Conservation (phyloP, 35 echinoderm and acorn worm species). For the Heliocidaris erythrogramma region DNA sequence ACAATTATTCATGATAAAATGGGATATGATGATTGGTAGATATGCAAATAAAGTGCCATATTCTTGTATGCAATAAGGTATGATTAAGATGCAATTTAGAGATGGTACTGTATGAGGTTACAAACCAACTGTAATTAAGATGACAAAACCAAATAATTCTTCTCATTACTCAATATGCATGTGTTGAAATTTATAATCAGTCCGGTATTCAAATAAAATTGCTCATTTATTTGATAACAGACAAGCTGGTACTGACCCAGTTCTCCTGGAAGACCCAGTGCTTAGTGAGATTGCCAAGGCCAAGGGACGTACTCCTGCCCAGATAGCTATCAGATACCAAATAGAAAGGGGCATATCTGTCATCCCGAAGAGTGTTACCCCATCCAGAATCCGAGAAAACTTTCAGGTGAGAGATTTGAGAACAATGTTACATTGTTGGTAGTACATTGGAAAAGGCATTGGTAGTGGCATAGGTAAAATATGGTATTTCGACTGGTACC, state of each 20-base stretch:
- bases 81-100: too few relatives aligned
- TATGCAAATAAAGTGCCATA: too few relatives aligned
- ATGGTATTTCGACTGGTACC: too few relatives aligned
- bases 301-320: constrained; percentile 67
- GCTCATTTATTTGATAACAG: background rate
- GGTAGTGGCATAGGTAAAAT: too few relatives aligned
- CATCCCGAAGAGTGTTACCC: constrained; percentile 82
- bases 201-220: background rate
- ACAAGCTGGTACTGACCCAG: constrained; percentile 45
- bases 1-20: too few relatives aligned
- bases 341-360: constrained; percentile 58
- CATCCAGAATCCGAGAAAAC: constrained; percentile 75
- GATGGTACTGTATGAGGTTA: too few relatives aligned
- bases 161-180: background rate
- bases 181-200: background rate
- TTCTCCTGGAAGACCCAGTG: constrained; percentile 67
- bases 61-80: too few relatives aligned
- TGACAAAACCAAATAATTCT: too few relatives aligned
- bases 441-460: background rate
- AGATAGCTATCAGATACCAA: constrained; percentile 68
- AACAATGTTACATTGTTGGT: background rate
- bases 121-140: too few relatives aligned
- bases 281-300: constrained; percentile 58
- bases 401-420: constrained; percentile 39
- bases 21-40: too few relatives aligned